Conservation (phyloP, 2,113 vertebrate species). For the Oreocharis arfaki region DNA sequence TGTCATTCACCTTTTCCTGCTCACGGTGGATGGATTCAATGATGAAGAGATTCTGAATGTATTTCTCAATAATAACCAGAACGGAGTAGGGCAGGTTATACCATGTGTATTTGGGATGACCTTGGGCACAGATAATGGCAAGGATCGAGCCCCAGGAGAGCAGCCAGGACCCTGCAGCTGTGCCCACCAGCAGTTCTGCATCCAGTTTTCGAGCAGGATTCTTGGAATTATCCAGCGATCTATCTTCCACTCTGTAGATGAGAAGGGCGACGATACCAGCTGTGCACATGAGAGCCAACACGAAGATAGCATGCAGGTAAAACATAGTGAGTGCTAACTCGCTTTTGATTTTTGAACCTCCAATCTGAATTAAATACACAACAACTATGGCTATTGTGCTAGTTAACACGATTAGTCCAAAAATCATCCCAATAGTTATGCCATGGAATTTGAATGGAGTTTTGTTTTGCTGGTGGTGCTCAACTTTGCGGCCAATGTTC, state of each 20-base stretch:
- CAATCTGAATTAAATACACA: slow-evolving; percentile 87
- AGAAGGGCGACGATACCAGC: slow-evolving; percentile 78
- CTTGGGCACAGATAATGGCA: slow-evolving; percentile 74
- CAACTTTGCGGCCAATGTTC: slow-evolving; percentile 87
- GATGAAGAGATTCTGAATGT: slow-evolving; percentile 93
- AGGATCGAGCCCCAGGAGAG: slow-evolving; percentile 95
- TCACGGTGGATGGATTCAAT: slow-evolving; percentile 88
- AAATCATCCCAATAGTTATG: slow-evolving; percentile 75
- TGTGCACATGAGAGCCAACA: slow-evolving; percentile 84
- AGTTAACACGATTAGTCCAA: slow-evolving; percentile 82
- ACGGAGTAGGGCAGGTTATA: slow-evolving; percentile 86
- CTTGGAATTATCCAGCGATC: slow-evolving; percentile 79
- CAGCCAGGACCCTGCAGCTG: slow-evolving; percentile 91
- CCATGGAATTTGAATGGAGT: slow-evolving; percentile 66
- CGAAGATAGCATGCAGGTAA: slow-evolving; percentile 82
- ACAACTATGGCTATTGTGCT: slow-evolving; percentile 87
- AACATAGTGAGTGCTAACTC: slow-evolving; percentile 87
- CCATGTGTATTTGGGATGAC: slow-evolving; percentile 81
- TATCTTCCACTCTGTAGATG: slow-evolving; percentile 80
- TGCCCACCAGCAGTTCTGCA: slow-evolving; percentile 84
- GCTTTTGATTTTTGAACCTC: slow-evolving; percentile 75
- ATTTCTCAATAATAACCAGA: slow-evolving; percentile 88
- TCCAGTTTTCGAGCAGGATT: slow-evolving; percentile 91
- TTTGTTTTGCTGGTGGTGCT: slow-evolving; percentile 72
- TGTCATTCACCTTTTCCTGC: slow-evolving; percentile 60